Evolutionary conservation across 1,140 invertebrate genomes (phyloP).

Genomic region (Carposina sasakii): DNA sequence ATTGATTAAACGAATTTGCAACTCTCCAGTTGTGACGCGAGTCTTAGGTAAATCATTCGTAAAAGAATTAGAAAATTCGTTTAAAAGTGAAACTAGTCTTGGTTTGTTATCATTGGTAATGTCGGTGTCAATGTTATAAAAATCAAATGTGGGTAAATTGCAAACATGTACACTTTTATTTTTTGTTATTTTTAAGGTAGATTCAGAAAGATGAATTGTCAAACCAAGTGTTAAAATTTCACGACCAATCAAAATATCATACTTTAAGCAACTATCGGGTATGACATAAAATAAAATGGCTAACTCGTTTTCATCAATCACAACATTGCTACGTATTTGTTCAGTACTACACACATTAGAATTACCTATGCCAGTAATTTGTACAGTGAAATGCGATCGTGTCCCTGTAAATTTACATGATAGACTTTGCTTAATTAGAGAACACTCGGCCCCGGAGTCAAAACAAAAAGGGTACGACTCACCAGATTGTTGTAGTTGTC

Average conservation of each 20-base stretch:
- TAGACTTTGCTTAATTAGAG: conserved; percentile 1
- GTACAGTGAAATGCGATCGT: neutral
- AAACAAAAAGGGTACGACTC: conserved; percentile 5
- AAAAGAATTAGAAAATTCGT: neutral
- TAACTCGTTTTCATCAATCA: neutral
- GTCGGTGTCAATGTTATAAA: neutral
- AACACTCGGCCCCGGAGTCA: conserved; percentile 1
- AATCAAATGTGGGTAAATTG: neutral
- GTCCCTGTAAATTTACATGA: neutral
- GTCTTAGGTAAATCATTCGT: neutral
- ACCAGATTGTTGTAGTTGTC: neutral
- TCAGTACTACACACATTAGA: neutral
- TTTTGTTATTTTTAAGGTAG: neutral
- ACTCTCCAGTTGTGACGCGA: neutral
- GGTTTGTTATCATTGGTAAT: neutral
- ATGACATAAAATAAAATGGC: neutral
- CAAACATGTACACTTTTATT: neutral
- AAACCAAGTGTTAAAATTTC: neutral
- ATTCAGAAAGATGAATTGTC: neutral
- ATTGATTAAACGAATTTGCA: conserved; percentile 1
- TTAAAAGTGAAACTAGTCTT: neutral
- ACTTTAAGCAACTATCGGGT: neutral
- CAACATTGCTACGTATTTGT: conserved; percentile 1
- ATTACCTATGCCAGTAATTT: conserved; percentile 2
- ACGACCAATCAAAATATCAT: neutral